Conservation (phyloP, 2,888 invertebrate species). For the Cordilura impudica region DNA sequence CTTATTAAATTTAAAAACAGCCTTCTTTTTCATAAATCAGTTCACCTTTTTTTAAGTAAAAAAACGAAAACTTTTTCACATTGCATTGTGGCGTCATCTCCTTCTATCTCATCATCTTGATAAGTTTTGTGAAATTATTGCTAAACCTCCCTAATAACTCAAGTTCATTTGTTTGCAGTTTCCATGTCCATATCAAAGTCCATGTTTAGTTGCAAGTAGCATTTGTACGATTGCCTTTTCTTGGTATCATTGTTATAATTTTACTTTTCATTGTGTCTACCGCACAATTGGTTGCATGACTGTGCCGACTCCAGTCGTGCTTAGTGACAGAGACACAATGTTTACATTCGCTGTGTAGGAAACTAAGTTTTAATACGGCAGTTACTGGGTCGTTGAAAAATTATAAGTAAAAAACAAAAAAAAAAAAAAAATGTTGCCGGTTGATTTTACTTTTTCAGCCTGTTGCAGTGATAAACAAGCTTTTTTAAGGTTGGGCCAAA, state of each 20-base stretch:
- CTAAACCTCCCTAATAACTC: slow-evolving; percentile 48
- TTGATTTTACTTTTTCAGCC: not conserved
- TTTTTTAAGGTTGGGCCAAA: not conserved
- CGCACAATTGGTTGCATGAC: slow-evolving; percentile 47
- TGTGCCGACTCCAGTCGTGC: slow-evolving; percentile 44
- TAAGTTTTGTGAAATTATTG: slow-evolving; percentile 49
- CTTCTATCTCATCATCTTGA: slow-evolving; percentile 38
- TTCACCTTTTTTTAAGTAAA: not conserved
- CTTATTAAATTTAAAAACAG: too few relatives aligned
- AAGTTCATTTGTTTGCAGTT: slow-evolving; percentile 48
- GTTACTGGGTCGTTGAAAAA: slow-evolving; percentile 17
- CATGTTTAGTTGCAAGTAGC: slow-evolving; percentile 14
- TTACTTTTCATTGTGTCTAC: slow-evolving; percentile 48
- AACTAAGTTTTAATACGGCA: not conserved
- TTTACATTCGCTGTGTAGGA: not conserved
- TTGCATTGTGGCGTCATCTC: slow-evolving; percentile 31
- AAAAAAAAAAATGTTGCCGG: slow-evolving; percentile 17
- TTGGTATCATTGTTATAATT: slow-evolving; percentile 39
- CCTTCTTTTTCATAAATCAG: not conserved
- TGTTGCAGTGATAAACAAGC: not conserved
- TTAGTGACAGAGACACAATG: slow-evolving; percentile 37
- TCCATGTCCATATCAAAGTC: too few relatives aligned
- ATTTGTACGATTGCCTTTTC: slow-evolving; percentile 42
- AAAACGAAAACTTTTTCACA: slow-evolving; percentile 13
- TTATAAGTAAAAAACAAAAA: not conserved